Percentiles rank a stretch among this genome's conserved stretches.
Conservation (phyloP, 2,797 vertebrate genomes). For the Toxotes lorentzi region DNA sequence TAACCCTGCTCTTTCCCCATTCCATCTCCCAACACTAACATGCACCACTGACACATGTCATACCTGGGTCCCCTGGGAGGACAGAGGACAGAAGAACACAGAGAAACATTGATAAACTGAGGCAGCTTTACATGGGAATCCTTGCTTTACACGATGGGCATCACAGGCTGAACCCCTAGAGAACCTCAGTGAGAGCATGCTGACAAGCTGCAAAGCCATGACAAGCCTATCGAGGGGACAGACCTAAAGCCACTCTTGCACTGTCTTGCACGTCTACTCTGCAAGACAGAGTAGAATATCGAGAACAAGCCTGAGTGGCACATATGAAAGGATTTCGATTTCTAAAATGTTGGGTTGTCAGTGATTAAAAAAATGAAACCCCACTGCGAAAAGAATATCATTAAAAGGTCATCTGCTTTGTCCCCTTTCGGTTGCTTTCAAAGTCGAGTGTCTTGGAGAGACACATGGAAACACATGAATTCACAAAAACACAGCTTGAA, state of each 20-base stretch:
- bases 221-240: slow-evolving; percentile 24
- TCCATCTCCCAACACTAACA: slow-evolving; percentile 69
- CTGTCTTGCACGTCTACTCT: too few species aligned
- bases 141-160: slow-evolving; percentile 68
- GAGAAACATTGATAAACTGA: slow-evolving; percentile 67
- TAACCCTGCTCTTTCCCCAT: slow-evolving; percentile 59
- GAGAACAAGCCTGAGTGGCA: too few species aligned
- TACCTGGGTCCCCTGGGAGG: slow-evolving; percentile 69
- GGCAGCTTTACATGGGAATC: slow-evolving; percentile 68
- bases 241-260: slow-evolving; percentile 19
- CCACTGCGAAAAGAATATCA: slow-evolving; percentile 35
- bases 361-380: slow-evolving; percentile 40
- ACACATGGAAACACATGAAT: slow-evolving; percentile 8
- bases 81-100: slow-evolving; percentile 51
- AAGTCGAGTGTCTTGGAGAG: slow-evolving; percentile 10
- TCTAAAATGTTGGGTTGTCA: slow-evolving; percentile 17
- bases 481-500: slow-evolving; percentile 9
- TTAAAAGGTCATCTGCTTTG: slow-evolving; percentile 44
- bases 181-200: slow-evolving; percentile 51
- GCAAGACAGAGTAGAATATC: not conserved
- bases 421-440: slow-evolving; percentile 16
- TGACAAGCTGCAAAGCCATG: slow-evolving; percentile 60
- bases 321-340: slow-evolving; percentile 25
- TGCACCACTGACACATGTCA: slow-evolving; percentile 73
- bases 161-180: slow-evolving; percentile 58